These are phyloP conservation scores for Melanotus villosus DNA, from an alignment of 2,888 invertebrate species.

Conservation along the genomic window DNA sequence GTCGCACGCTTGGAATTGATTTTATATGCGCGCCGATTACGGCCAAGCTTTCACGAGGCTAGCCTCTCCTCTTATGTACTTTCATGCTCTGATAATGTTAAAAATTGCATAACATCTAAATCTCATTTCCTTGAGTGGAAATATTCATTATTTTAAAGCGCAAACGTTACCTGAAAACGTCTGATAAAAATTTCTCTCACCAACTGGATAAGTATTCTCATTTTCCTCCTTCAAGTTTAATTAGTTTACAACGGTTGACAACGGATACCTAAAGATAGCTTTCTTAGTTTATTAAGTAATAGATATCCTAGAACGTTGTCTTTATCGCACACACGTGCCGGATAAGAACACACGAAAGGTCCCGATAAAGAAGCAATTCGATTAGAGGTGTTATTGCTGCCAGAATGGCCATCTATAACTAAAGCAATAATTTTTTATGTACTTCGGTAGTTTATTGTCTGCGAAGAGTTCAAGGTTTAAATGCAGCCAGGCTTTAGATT, in stretches of 20 bases:
- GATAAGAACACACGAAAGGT: not conserved
- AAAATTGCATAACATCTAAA: constrained; percentile 32
- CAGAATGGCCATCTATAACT: not conserved
- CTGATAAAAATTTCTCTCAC: not conserved
- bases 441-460: not conserved
- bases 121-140: constrained; percentile 24
- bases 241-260: not conserved
- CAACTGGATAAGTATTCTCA: not conserved
- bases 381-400: constrained; percentile 4
- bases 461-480: constrained; percentile 1
- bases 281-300: not conserved
- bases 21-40: constrained; percentile 54
- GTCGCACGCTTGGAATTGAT: constrained; percentile 57
- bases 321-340: not conserved
- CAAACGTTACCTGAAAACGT: not conserved
- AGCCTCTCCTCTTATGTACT: constrained; percentile 14
- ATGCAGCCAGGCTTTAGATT: not conserved
- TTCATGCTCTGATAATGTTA: constrained; percentile 22
- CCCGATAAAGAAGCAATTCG: not conserved
- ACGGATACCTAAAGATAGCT: not conserved
- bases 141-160: constrained; percentile 19
- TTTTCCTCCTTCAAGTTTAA: not conserved
- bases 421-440: not conserved
- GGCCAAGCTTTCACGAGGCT: constrained; percentile 24
- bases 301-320: not conserved